Evolutionary conservation across 35 echinoderm and acorn worm genomes (phyloP).

Genomic region (Chiridota heheva): DNA sequence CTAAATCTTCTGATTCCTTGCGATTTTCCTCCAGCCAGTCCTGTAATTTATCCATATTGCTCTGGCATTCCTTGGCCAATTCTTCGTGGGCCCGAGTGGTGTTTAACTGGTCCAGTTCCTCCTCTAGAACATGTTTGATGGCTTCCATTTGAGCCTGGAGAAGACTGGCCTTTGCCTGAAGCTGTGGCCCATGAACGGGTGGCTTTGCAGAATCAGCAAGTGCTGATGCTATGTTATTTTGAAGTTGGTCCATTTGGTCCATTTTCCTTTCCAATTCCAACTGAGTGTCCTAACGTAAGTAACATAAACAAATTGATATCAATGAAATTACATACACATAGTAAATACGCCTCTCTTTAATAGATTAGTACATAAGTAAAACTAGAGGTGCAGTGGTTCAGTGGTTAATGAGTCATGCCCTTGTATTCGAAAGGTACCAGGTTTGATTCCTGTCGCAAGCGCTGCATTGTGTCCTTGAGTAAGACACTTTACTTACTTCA

Average conservation of each 20-base stretch:
- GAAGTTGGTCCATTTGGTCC: slow-evolving; percentile 66
- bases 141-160: slow-evolving; percentile 64
- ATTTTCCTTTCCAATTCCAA: slow-evolving; percentile 75
- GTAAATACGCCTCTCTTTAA: background rate
- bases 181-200: slow-evolving; percentile 34
- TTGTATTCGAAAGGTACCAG: no score
- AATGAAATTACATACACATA: background rate
- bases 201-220: slow-evolving; percentile 27
- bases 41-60: slow-evolving; percentile 80
- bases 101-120: slow-evolving; percentile 51
- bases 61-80: slow-evolving; percentile 79
- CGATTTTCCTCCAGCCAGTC: slow-evolving; percentile 56
- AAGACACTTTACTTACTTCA: no score
- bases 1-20: slow-evolving; percentile 20
- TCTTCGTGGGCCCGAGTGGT: slow-evolving; percentile 60
- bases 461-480: no score
- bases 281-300: slow-evolving; percentile 56
- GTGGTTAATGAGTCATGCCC: background rate
- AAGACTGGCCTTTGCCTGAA: slow-evolving; percentile 32
- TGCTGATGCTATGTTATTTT: slow-evolving; percentile 47
- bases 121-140: slow-evolving; percentile 51
- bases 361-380: background rate
- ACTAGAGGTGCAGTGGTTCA: background rate
- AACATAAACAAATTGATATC: background rate
- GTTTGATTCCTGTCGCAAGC: no score